Evolutionary conservation across 2,888 invertebrate genomes (phyloP).

Genomic region (Rhodophaea formosa): DNA sequence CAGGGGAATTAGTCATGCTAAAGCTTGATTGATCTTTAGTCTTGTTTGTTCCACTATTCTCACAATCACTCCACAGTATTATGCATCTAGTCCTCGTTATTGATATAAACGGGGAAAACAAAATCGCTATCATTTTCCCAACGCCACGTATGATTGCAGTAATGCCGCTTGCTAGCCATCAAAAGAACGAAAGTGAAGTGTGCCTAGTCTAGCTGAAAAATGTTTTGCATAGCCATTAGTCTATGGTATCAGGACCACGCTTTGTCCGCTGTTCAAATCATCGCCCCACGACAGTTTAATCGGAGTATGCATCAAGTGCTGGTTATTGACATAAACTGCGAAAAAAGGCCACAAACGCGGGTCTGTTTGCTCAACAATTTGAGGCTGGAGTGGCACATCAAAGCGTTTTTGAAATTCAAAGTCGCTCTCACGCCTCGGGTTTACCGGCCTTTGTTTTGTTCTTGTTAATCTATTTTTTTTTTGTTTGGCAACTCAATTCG

Average conservation of each 20-base stretch:
- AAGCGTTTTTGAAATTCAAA: constrained; percentile 51
- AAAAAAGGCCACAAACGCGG: constrained; percentile 32
- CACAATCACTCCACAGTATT: constrained; percentile 13
- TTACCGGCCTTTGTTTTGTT: constrained; percentile 33
- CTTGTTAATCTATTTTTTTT: constrained; percentile 27
- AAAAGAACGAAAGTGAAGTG: background rate
- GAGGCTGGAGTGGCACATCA: constrained; percentile 44
- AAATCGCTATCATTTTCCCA: too few species aligned
- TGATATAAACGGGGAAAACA: constrained; percentile 30
- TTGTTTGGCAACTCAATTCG: constrained; percentile 23
- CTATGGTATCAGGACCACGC: background rate
- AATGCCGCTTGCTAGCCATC: background rate
- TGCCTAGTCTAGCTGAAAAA: too few species aligned
- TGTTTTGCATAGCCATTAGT: background rate
- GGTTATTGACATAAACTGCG: constrained; percentile 23
- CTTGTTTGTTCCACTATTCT: constrained; percentile 14
- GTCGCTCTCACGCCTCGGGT: constrained; percentile 40
- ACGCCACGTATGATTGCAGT: too few species aligned
- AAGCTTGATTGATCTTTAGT: too few species aligned
- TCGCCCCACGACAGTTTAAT: constrained; percentile 15
- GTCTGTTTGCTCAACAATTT: constrained; percentile 49
- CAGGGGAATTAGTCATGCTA: too few species aligned
- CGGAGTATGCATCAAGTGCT: constrained; percentile 16
- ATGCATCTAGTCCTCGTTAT: constrained; percentile 20
- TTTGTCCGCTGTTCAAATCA: constrained; percentile 12